phyloP scores from a whole-genome alignment of 2,888 invertebrate genomes.

The Philopedon plagiatum region DNA sequence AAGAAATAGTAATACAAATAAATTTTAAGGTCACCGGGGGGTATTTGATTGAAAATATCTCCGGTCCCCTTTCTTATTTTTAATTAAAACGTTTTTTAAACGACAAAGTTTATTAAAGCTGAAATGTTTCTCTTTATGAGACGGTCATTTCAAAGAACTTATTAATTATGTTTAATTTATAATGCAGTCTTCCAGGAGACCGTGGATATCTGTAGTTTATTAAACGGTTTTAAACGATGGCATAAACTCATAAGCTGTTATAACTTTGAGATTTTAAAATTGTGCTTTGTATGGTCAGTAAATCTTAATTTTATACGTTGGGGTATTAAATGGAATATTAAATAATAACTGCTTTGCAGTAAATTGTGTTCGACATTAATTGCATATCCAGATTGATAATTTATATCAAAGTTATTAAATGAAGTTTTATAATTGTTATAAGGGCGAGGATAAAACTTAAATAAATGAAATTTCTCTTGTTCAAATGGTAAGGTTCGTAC shows the following conservation, averaged over 20 bases:
- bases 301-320: conserved; percentile 42
- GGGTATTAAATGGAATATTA: conserved; percentile 23
- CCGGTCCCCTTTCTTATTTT: conserved; percentile 20
- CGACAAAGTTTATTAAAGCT: conserved; percentile 45
- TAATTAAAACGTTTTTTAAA: conserved; percentile 47
- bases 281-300: conserved; percentile 32
- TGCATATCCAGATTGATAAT: no score
- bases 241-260: conserved; percentile 14
- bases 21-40: conserved; percentile 47
- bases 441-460: no score
- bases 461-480: no score
- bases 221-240: conserved; percentile 27
- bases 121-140: conserved; percentile 37
- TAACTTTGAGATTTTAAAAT: conserved; percentile 18
- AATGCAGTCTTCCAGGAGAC: conserved; percentile 22
- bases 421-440: no score
- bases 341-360: conserved; percentile 33
- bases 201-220: conserved; percentile 19
- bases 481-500: no score
- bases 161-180: conserved; percentile 41
- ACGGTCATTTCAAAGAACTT: conserved; percentile 30
- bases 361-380: conserved; percentile 37
- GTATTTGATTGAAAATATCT: conserved; percentile 47
- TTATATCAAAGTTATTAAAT: no score
- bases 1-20: conserved; percentile 43